These are phyloP conservation scores for Calyptomena viridis DNA, from an alignment of 2,113 vertebrate species.

Conservation along the genomic window DNA sequence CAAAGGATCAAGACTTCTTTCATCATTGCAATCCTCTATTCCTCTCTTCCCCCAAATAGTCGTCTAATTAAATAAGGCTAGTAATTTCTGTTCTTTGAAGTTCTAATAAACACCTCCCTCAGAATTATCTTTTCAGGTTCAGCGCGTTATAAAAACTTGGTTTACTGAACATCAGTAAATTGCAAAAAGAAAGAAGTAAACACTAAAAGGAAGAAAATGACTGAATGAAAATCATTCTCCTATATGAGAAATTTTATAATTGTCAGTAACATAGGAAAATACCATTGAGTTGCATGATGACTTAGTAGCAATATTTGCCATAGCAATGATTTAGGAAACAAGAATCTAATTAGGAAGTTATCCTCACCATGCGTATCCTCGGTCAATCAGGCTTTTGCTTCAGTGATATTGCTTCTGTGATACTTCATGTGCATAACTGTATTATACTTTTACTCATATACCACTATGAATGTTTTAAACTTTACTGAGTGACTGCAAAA, in stretches of 20 bases:
- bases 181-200: conserved; percentile 21
- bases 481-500: not conserved
- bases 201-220: conserved; percentile 12
- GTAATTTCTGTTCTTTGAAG: conserved; percentile 16
- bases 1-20: not conserved
- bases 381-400: not conserved
- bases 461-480: not conserved
- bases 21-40: not conserved
- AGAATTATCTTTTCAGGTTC: conserved; percentile 23
- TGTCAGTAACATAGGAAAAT: not conserved
- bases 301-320: not conserved
- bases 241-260: not conserved
- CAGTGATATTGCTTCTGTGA: not conserved
- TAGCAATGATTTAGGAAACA: not conserved
- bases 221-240: not conserved
- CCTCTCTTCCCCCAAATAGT: not conserved
- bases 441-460: not conserved
- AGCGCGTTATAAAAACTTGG: conserved; percentile 22
- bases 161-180: conserved; percentile 36
- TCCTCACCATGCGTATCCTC: not conserved
- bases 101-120: conserved; percentile 13
- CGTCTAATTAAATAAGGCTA: conserved; percentile 45
- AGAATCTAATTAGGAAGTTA: not conserved
- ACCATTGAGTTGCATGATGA: not conserved
- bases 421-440: not conserved